phyloP scores from a whole-genome alignment of 2,888 invertebrate species.

The Macrosoma leucophasiata region DNA sequence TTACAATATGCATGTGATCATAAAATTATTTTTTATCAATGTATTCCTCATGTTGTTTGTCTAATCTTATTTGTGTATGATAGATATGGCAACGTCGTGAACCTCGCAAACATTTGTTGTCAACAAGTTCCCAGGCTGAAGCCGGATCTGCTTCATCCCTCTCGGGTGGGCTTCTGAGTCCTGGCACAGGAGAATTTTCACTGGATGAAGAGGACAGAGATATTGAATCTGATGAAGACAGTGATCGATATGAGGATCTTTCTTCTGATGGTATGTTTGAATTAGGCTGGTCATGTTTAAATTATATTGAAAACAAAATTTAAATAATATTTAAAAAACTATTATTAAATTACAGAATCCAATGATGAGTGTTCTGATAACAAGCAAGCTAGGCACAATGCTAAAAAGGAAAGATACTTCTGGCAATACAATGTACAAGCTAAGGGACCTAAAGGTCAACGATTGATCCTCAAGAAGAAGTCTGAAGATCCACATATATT shows the following conservation, averaged over 20 bases:
- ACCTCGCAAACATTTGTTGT: slow-evolving; percentile 89
- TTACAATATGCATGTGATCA: background rate
- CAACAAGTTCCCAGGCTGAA: slow-evolving; percentile 89
- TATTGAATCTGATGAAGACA: slow-evolving; percentile 87
- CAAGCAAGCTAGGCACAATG: slow-evolving; percentile 52
- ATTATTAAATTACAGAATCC: slow-evolving; percentile 61
- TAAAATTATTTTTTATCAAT: background rate
- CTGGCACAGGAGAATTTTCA: slow-evolving; percentile 84
- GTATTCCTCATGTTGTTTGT: background rate
- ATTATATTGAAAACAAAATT: slow-evolving; percentile 4
- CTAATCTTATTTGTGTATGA: slow-evolving; percentile 8
- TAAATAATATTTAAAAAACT: background rate
- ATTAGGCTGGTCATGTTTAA: background rate
- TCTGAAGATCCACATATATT: slow-evolving; percentile 94
- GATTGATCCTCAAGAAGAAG: slow-evolving; percentile 88
- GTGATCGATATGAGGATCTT: slow-evolving; percentile 90
- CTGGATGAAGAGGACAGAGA: slow-evolving; percentile 88
- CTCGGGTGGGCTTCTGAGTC: slow-evolving; percentile 89
- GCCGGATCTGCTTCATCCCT: slow-evolving; percentile 89
- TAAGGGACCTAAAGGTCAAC: slow-evolving; percentile 97
- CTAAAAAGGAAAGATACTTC: slow-evolving; percentile 91
- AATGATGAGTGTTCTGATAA: slow-evolving; percentile 78
- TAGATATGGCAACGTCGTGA: slow-evolving; percentile 91
- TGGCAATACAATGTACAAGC: slow-evolving; percentile 99
- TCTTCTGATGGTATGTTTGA: slow-evolving; percentile 81